Base-by-base conservation (phyloP, 2,888 invertebrate species). In the Cacoxenus indagator region DNA sequence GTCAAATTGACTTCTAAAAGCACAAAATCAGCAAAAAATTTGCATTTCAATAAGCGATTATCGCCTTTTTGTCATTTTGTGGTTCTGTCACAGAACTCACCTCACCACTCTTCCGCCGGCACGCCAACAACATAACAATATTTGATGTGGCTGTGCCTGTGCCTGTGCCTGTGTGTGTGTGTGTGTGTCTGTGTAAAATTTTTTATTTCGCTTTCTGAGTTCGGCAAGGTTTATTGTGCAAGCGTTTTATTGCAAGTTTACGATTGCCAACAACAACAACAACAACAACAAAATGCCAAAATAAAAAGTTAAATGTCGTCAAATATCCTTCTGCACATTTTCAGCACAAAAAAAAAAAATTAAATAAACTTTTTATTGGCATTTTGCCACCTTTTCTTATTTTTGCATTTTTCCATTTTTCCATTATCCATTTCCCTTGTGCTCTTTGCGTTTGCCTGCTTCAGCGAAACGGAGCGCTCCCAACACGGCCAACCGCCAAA, bases 11-110 rank as follows among this genome's bases (percentile, higher is more conserved):
- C 81, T 83, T 80, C 78, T 82, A 85, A 87, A 85, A 82, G 78
- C 76, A 73, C 81, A 76, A 83, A 85, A 86, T 87, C 87, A 86
- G 87, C 87, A 85, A 73, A 81, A 87, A 86, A 87, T 87, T 87
- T 86, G 81, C 87, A 87, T 87, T 87, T 86, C 87, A 87, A 87
- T 87, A 84, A 87, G 86, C 84, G 82, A 83, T 83, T 85, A 85
- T 82, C 82, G 82, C 17, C 37, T 37, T 37, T 37, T 37, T 37
- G 37, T 37, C 37, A 37, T 14, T 37, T n/a, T n/a, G n/a, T n/a
- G n/a, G n/a, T n/a, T n/a, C n/a, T n/a, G n/a, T n/a, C n/a, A n/a
- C n/a, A n/a, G n/a, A n/a, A n/a, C n/a, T n/a, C n/a, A n/a, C n/a
- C n/a, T n/a, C n/a, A n/a, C n/a, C n/a, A n/a, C n/a, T n/a, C n/a